Percentiles rank a stretch among this genome's conserved stretches.
These are phyloP conservation scores for Spea multiplicata DNA, from an alignment of 2,113 vertebrate genomes.

Conservation along the genomic window DNA sequence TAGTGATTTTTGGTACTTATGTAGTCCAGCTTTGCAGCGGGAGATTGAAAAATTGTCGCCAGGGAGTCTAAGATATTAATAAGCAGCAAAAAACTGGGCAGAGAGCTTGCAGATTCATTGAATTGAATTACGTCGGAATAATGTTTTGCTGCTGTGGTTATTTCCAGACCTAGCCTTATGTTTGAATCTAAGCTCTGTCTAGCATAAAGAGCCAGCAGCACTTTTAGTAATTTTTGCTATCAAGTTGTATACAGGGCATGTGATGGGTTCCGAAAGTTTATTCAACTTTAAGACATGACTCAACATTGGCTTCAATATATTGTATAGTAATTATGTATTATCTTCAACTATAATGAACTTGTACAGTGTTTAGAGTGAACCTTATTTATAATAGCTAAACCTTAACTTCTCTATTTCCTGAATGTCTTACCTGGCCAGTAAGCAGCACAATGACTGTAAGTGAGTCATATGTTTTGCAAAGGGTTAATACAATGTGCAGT, in stretches of 20 bases:
- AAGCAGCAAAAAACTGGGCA: constrained; percentile 8
- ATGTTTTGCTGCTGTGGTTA: background rate
- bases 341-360: background rate
- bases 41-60: constrained; percentile 26
- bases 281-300: background rate
- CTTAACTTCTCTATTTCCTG: background rate
- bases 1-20: background rate
- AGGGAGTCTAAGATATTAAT: constrained; percentile 27
- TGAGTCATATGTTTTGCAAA: background rate
- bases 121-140: constrained; percentile 10
- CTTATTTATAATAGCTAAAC: no score
- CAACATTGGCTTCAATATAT: background rate
- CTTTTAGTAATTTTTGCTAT: background rate
- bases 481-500: background rate
- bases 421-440: background rate
- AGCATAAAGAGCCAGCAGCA: background rate
- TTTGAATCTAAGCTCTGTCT: background rate
- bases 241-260: no score
- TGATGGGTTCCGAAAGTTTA: no score
- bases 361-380: background rate
- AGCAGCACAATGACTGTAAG: background rate
- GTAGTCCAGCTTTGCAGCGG: constrained; percentile 1
- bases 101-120: background rate
- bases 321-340: background rate
- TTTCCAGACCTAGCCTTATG: background rate